phyloP scores from a whole-genome alignment of 2,113 vertebrate species.

The Sinocyclocheilus rhinocerous region DNA sequence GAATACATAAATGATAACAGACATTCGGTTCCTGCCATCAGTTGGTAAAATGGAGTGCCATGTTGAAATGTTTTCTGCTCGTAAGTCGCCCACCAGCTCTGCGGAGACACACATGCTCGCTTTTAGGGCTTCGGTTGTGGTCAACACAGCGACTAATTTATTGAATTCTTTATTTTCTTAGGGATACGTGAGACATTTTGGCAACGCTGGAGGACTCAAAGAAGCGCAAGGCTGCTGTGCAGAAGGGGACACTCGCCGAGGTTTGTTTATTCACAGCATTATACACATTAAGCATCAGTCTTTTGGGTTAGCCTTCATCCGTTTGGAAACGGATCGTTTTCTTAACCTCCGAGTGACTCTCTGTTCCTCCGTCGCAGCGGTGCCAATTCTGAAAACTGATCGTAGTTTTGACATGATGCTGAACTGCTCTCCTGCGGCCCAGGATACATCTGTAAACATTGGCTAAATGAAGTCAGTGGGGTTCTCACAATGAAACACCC shows the following conservation, averaged over 20 bases:
- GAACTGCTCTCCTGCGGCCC: conserved; percentile 39
- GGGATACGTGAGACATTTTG: conserved; percentile 66
- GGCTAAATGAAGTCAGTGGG: conserved; percentile 47
- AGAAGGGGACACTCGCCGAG: conserved; percentile 15
- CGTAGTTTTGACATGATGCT: conserved; percentile 50
- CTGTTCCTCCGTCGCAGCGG: not conserved
- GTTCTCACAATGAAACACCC: conserved; percentile 42
- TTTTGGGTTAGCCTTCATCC: conserved; percentile 42
- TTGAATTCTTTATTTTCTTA: conserved; percentile 76
- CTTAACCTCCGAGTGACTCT: conserved; percentile 52
- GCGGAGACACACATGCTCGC: conserved; percentile 57
- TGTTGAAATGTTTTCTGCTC: conserved; percentile 49
- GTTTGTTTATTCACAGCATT: conserved; percentile 62
- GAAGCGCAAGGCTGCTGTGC: conserved; percentile 57
- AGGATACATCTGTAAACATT: conserved; percentile 57
- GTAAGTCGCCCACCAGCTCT: conserved; percentile 51
- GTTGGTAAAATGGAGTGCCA: conserved; percentile 42
- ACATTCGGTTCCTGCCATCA: conserved; percentile 36
- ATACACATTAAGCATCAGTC: conserved; percentile 51
- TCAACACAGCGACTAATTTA: conserved; percentile 61
- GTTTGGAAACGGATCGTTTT: conserved; percentile 42
- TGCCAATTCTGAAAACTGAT: conserved; percentile 30
- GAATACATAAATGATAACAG: conserved; percentile 41
- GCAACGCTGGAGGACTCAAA: conserved; percentile 62
- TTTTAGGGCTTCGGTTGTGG: conserved; percentile 56